These are phyloP conservation scores for Lordiphosa fenestrarum DNA, from an alignment of 2,888 invertebrate species.

Conservation along the genomic window DNA sequence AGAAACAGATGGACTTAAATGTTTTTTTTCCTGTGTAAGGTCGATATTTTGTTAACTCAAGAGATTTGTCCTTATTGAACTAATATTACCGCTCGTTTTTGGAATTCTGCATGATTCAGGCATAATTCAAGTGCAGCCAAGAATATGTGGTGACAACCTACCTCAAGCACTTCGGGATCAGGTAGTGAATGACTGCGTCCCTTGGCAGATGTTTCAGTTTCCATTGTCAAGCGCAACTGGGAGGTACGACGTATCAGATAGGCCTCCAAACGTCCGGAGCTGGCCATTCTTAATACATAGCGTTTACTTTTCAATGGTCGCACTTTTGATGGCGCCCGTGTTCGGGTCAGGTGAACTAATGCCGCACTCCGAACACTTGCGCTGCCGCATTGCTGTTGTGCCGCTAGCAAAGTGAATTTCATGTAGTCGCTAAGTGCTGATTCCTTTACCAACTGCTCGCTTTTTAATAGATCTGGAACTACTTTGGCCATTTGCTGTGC, in stretches of 20 bases:
- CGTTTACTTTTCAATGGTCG: constrained; percentile 81
- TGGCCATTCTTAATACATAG: constrained; percentile 87
- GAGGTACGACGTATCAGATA: constrained; percentile 87
- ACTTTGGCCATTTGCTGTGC: constrained; percentile 87
- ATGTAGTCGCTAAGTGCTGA: constrained; percentile 85
- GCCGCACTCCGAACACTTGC: constrained; percentile 85
- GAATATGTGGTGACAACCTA: constrained; percentile 64
- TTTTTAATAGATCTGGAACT: constrained; percentile 89
- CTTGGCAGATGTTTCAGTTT: constrained; percentile 72
- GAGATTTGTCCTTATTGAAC: no score
- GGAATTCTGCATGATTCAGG: neutral
- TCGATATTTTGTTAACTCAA: no score
- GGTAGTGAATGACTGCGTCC: constrained; percentile 76
- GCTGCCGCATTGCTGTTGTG: constrained; percentile 86
- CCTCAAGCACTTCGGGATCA: constrained; percentile 89
- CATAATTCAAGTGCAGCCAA: neutral
- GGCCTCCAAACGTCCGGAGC: constrained; percentile 88
- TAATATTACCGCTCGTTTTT: no score
- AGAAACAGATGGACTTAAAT: no score
- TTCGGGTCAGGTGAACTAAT: constrained; percentile 54
- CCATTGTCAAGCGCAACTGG: constrained; percentile 82
- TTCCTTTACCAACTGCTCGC: constrained; percentile 89
- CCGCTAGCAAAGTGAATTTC: constrained; percentile 90
- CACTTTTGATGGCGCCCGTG: constrained; percentile 81
- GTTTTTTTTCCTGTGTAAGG: no score